Percentiles rank a stretch among this genome's conserved stretches.
These are phyloP conservation scores for Papilio helenus DNA, from an alignment of 1,140 invertebrate genomes.

Conservation along the genomic window DNA sequence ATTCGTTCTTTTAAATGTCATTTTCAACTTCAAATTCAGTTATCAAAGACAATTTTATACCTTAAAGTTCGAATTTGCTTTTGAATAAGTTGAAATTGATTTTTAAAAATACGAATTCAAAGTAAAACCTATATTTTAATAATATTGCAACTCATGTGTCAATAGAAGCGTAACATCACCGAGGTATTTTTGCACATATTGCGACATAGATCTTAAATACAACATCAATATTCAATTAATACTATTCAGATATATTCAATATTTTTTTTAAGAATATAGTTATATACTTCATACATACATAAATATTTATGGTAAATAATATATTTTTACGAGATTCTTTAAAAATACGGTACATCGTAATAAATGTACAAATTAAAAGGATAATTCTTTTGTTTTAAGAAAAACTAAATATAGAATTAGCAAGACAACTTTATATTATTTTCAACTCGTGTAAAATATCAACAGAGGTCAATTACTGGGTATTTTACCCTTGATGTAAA, in stretches of 20 bases:
- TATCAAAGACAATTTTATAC: too few species aligned
- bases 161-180: slow-evolving; percentile 21
- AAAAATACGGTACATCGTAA: neutral
- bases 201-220: slow-evolving; percentile 19
- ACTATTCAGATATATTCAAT: neutral
- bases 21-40: neutral
- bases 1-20: neutral
- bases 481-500: neutral
- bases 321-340: neutral
- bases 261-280: neutral
- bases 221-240: slow-evolving; percentile 23
- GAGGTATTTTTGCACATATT: slow-evolving; percentile 1
- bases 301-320: neutral
- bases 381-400: too few species aligned
- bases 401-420: too few species aligned
- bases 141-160: slow-evolving; percentile 34
- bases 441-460: neutral
- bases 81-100: too few species aligned
- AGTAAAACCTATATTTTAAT: neutral
- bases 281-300: neutral
- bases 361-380: neutral
- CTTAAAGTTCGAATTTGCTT: too few species aligned
- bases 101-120: neutral
- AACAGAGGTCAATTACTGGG: neutral
- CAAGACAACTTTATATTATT: neutral